phyloP scores from a whole-genome alignment of 2,888 invertebrate species.

The Emmelina monodactyla region DNA sequence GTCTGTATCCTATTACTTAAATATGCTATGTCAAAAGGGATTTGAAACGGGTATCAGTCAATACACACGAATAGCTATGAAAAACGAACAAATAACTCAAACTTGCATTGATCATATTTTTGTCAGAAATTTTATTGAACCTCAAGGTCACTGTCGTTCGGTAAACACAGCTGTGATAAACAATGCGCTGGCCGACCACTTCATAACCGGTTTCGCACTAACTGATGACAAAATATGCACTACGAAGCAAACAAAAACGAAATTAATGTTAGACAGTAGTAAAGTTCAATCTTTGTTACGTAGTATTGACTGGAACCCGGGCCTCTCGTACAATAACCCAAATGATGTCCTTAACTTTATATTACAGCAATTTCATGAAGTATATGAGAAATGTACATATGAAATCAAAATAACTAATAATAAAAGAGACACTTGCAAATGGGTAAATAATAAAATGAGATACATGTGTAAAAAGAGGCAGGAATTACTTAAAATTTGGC shows the following conservation, averaged over 20 bases:
- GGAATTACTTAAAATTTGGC: conserved; percentile 6
- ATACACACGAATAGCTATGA: conserved; percentile 10
- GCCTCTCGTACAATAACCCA: not conserved
- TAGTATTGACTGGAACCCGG: conserved; percentile 4
- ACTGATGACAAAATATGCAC: no score
- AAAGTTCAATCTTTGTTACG: conserved; percentile 1
- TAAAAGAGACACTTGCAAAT: conserved; percentile 5
- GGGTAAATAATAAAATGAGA: conserved; percentile 4
- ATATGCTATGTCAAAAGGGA: conserved; percentile 4
- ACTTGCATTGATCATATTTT: conserved; percentile 12
- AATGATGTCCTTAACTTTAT: conserved; percentile 6
- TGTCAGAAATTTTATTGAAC: no score
- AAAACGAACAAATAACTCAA: conserved; percentile 5
- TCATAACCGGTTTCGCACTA: conserved; percentile 9
- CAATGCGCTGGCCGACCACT: conserved; percentile 8
- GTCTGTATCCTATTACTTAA: conserved; percentile 1
- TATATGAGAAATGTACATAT: conserved; percentile 3
- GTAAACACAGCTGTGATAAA: conserved; percentile 8
- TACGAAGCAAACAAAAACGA: no score
- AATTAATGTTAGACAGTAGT: no score
- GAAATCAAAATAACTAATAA: not conserved
- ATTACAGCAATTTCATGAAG: not conserved
- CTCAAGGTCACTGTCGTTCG: not conserved
- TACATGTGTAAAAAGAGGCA: conserved; percentile 8
- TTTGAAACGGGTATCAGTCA: conserved; percentile 7